Base-by-base conservation (phyloP, 2,888 invertebrate species). In the Rhagium mordax region DNA sequence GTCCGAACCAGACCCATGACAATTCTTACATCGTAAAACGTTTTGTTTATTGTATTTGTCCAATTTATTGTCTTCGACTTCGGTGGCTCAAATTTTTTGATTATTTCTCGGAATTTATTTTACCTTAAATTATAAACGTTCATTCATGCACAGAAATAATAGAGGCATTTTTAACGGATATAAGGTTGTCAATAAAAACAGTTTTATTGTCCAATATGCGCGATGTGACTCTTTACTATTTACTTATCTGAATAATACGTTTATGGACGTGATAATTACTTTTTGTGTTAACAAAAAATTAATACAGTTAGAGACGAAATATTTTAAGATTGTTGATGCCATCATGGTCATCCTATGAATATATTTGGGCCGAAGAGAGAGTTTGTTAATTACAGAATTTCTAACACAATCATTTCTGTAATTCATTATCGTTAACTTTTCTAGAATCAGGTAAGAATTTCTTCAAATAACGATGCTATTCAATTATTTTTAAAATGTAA, bases 1-100 rank as follows among this genome's bases (percentile, higher is more conserved):
- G 79, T 78, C 77, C 80, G 72, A 79, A 79, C 80, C 83, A 79
- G 79, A 82, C 83, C 82, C 83, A 78, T 83, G 79, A 81, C 81
- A 81, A 81, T 81, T 79, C 78, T 75, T 75, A 80, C 78, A 83
- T 85, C 85, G 82, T 86, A 86, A 87, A 86, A 84, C 81, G 82
- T 84, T 84, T 82, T 84, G 82, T 85, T 86, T 85, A 86, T 85
- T 86, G 85, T 86, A 82, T 85, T 85, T 84, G 82, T 82, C 82
- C 84, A 81, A 84, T 85, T 85, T 85, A 84, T 84, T 84, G 84
- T 84, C 84, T 82, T 80, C 82, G 79, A 81, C 80, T 81, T 81
- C 81, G 85, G 85, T 83, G 85, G 85, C 82, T 81, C 77, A 79
- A 82, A 81, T 81, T 83, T 83, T 82, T 82, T 79, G 78, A 85